Conservation (phyloP, 2,888 invertebrate species). For the Machimus atricapillus region DNA sequence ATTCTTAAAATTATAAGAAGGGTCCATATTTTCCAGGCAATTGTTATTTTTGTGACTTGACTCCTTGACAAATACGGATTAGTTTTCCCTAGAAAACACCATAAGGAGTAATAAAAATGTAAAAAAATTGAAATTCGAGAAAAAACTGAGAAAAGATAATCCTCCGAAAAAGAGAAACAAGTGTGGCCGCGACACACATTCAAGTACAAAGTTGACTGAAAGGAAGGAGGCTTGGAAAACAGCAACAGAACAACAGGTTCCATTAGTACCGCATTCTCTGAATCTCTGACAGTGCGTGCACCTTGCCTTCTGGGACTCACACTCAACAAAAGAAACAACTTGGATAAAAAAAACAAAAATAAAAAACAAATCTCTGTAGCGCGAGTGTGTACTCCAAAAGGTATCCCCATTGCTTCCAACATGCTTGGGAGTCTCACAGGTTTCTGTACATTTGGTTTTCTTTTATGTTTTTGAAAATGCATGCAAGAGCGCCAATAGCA, state of each 20-base stretch:
- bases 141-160: background rate
- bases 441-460: background rate
- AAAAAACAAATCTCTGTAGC: background rate
- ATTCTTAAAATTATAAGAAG: background rate
- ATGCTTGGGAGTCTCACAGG: background rate
- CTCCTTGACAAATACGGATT: background rate
- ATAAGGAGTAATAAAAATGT: background rate
- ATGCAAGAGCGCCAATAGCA: background rate
- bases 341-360: background rate
- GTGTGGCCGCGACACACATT: conserved; percentile 11
- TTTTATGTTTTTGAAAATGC: background rate
- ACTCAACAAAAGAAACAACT: background rate
- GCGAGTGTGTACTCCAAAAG: background rate
- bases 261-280: conserved; percentile 40
- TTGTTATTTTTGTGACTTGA: background rate
- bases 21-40: background rate
- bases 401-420: background rate
- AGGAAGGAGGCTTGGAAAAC: background rate
- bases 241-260: conserved; percentile 31
- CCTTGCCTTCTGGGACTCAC: conserved; percentile 25
- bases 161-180: background rate
- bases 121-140: background rate
- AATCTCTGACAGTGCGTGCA: conserved; percentile 35
- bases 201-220: conserved; percentile 1
- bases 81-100: background rate